These are phyloP conservation scores for Strongylocentrotus purpuratus DNA, from an alignment of 35 echinoderm and acorn worm species.

Conservation along the genomic window DNA sequence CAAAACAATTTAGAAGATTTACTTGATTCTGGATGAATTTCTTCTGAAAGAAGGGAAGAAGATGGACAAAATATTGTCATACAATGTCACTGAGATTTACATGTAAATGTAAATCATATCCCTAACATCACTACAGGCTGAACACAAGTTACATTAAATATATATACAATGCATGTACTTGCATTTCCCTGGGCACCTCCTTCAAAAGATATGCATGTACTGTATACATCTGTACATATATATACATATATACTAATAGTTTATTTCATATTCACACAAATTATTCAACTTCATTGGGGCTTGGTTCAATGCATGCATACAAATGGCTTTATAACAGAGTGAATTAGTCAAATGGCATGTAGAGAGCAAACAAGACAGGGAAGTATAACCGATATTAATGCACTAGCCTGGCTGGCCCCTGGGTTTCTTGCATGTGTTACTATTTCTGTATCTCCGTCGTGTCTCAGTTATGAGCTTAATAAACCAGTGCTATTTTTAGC, in stretches of 20 bases:
- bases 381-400: not conserved
- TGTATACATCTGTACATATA: too few species aligned
- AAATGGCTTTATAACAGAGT: not conserved
- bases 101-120: too few species aligned
- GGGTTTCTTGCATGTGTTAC: not conserved
- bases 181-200: not conserved
- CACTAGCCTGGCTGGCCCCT: not conserved
- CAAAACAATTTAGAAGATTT: too few species aligned
- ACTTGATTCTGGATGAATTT: too few species aligned
- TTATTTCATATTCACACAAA: not conserved
- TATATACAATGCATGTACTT: not conserved
- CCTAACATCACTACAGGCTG: too few species aligned
- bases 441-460: not conserved
- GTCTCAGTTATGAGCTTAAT: conserved; percentile 42
- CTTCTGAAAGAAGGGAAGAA: too few species aligned
- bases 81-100: too few species aligned
- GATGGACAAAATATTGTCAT: too few species aligned
- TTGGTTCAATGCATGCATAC: not conserved
- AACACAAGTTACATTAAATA: not conserved
- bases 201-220: too few species aligned
- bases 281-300: not conserved
- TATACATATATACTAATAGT: not conserved
- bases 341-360: not conserved
- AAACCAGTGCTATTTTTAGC: conserved; percentile 27
- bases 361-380: not conserved